Percentiles rank a stretch among this genome's conserved stretches.
phyloP scores from a whole-genome alignment of 2,888 invertebrate species.

The Biston stratarius region DNA sequence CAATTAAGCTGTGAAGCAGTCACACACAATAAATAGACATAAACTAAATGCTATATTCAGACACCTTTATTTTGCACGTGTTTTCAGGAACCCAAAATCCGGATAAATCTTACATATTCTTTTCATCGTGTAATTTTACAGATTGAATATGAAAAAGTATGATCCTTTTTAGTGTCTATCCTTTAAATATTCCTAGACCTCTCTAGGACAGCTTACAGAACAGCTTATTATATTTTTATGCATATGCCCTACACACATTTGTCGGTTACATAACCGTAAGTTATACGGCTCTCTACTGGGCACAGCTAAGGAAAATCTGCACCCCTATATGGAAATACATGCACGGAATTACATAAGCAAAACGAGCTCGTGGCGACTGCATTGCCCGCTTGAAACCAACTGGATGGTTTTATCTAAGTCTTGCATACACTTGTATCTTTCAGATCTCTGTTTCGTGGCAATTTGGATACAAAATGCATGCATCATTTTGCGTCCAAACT shows the following conservation, averaged over 20 bases:
- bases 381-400: slow-evolving; percentile 38
- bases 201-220: no score
- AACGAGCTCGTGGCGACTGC: slow-evolving; percentile 41
- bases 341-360: slow-evolving; percentile 49
- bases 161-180: no score
- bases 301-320: slow-evolving; percentile 66
- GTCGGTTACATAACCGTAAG: slow-evolving; percentile 60
- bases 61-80: no score
- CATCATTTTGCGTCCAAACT: no score
- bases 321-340: slow-evolving; percentile 68
- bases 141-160: no score
- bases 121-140: no score
- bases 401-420: slow-evolving; percentile 50
- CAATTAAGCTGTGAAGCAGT: no score
- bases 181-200: no score
- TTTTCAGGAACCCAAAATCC: not conserved
- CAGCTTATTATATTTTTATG: not conserved
- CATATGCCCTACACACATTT: not conserved
- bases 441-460: no score
- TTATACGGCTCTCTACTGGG: slow-evolving; percentile 55
- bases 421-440: no score
- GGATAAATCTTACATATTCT: not conserved
- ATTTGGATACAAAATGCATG: not conserved
- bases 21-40: no score
- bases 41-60: no score